These are phyloP conservation scores for Gulo gulo DNA, from an alignment of 2,113 vertebrate genomes.

Conservation along the genomic window DNA sequence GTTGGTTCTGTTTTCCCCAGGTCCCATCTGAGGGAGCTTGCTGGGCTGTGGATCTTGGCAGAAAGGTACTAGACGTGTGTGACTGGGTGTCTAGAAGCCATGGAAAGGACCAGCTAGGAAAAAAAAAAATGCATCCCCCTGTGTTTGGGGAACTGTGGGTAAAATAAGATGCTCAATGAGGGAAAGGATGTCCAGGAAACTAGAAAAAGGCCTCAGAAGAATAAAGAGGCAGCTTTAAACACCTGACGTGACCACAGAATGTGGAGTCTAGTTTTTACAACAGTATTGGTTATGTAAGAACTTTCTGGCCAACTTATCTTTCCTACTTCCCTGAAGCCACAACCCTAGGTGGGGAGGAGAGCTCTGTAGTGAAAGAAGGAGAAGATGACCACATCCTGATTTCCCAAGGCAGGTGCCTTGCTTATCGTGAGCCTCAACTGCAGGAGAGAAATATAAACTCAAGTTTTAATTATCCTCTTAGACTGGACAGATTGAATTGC, in stretches of 20 bases:
- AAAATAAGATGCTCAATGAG: not conserved
- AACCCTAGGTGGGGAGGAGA: not conserved
- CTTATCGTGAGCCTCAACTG: not conserved
- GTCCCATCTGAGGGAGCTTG: not conserved
- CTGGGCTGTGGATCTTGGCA: not conserved
- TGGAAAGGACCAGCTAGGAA: not conserved
- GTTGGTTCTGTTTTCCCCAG: not conserved
- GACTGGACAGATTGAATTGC: not conserved
- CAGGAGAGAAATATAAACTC: not conserved
- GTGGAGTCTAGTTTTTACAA: not conserved
- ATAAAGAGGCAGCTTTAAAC: not conserved
- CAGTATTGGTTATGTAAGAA: not conserved
- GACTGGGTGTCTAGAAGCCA: not conserved
- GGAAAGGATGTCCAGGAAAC: not conserved
- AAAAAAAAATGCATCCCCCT: not conserved
- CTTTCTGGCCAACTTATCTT: not conserved
- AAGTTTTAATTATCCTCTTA: not conserved
- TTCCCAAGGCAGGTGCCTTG: not conserved
- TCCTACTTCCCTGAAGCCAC: not conserved
- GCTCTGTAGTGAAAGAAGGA: not conserved
- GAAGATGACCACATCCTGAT: not conserved
- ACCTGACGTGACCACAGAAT: not conserved
- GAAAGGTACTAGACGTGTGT: not conserved
- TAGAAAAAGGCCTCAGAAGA: not conserved
- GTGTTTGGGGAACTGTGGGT: not conserved